Conservation (phyloP, 2,113 vertebrate species). For the Struthidea cinerea region DNA sequence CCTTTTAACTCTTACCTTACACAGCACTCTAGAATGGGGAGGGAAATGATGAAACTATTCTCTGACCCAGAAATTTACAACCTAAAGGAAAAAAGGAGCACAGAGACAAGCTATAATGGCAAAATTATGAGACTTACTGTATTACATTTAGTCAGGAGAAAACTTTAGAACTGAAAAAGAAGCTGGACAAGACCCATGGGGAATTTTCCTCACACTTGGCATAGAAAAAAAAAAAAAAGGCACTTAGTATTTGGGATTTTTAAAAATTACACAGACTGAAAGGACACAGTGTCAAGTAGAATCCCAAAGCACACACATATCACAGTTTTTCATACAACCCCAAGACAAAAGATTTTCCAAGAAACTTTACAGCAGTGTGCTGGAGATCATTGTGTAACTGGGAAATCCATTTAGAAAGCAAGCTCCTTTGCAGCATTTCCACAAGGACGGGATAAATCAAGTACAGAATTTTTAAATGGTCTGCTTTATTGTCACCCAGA, state of each 20-base stretch:
- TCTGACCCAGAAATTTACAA: not conserved
- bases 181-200: not conserved
- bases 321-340: not conserved
- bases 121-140: not conserved
- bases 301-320: not conserved
- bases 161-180: not conserved
- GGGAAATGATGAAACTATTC: not conserved
- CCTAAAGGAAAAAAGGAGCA: not conserved
- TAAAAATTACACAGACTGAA: not conserved
- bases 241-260: not conserved
- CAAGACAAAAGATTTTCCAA: not conserved
- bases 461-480: not conserved
- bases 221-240: not conserved
- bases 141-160: not conserved
- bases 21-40: not conserved
- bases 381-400: not conserved
- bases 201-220: not conserved
- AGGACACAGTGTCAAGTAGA: not conserved
- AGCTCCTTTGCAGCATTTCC: conserved; percentile 7
- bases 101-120: not conserved
- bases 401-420: conserved; percentile 3
- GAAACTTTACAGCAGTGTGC: not conserved
- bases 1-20: not conserved
- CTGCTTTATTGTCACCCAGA: not conserved
- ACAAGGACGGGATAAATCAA: not conserved